Base-by-base conservation (phyloP, 2,888 invertebrate species). In the Limnephilus auricula region DNA sequence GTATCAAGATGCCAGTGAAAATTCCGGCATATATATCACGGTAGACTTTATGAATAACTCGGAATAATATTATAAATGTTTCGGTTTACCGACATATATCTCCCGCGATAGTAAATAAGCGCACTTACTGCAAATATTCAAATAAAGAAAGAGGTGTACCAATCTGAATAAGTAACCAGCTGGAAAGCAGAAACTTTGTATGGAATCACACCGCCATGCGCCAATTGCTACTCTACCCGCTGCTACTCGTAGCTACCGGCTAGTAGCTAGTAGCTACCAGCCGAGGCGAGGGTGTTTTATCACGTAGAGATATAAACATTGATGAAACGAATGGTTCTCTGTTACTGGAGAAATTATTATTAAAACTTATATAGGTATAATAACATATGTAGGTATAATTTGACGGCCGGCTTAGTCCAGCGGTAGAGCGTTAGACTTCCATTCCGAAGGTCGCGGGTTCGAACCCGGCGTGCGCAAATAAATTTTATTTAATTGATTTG, bases 121-220 rank as follows among this genome's bases (percentile, higher is more conserved):
- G 30, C 40, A 40, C 85, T 85, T 85, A 85, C 85, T 85, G 37
- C 85, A 85, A 83, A 90, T 90, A 90, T 90, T 90, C 90, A 84
- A 90, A 90, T 90, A 90, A 90, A 90, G 85, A 90, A 84, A 65
- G 90, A 80, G 91, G 89, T 86, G 83, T 89, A 78, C 91, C 91
- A 91, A 91, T 90, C 91, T 90, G 91, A 91, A 91, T 91, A 91
- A 91, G 91, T 91, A 90, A 91, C 83, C 90, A 85, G 30, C 30
- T 40, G 25, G 10, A 15, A 40, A 85, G 85, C 30, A 85, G 34
- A 85, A 85, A 85, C 85, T 82, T 82, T 82, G 65, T 65, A 65
- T 65, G 65, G 65, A 65, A 65, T 65, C 65, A 65, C 25, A 65
- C 65, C 25, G 65, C 4, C 50, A 50, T 18, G 50, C 18, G 50